These are phyloP conservation scores for Sminthurinus aureus DNA, from an alignment of 2,888 invertebrate species.

Conservation along the genomic window DNA sequence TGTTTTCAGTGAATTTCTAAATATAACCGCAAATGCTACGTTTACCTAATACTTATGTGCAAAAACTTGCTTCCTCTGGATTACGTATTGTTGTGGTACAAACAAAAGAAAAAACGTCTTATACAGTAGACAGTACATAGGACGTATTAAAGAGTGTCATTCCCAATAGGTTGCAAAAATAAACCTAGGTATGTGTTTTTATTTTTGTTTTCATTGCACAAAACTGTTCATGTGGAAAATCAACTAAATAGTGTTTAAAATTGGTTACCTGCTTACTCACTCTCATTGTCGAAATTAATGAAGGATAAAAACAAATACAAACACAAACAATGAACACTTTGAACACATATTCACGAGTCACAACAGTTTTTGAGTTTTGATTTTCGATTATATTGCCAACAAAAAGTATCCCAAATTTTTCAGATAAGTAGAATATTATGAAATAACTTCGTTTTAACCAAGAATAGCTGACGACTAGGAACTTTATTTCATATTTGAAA, in stretches of 20 bases:
- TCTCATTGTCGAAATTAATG: constrained; percentile 3
- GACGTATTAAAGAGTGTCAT: background rate
- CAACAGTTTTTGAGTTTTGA: background rate
- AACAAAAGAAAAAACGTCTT: too few species aligned
- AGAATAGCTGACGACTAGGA: too few species aligned
- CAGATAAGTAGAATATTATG: background rate
- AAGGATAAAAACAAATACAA: background rate
- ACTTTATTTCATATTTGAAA: too few species aligned
- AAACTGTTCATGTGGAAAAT: constrained; percentile 14
- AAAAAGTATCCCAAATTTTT: too few species aligned
- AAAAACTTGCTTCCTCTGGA: too few species aligned
- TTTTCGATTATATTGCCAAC: too few species aligned
- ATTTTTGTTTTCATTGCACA: too few species aligned
- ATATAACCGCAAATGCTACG: too few species aligned
- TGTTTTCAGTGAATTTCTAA: too few species aligned
- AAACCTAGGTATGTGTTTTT: background rate
- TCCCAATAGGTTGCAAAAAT: background rate
- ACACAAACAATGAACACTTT: background rate
- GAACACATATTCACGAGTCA: background rate
- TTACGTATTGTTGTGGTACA: too few species aligned
- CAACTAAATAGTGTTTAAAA: constrained; percentile 18
- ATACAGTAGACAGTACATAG: background rate
- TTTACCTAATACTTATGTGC: too few species aligned
- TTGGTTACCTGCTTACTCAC: constrained; percentile 17
- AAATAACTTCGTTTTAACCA: too few species aligned